Conservation (phyloP, 2,113 vertebrate genomes). For the Strigops habroptila region DNA sequence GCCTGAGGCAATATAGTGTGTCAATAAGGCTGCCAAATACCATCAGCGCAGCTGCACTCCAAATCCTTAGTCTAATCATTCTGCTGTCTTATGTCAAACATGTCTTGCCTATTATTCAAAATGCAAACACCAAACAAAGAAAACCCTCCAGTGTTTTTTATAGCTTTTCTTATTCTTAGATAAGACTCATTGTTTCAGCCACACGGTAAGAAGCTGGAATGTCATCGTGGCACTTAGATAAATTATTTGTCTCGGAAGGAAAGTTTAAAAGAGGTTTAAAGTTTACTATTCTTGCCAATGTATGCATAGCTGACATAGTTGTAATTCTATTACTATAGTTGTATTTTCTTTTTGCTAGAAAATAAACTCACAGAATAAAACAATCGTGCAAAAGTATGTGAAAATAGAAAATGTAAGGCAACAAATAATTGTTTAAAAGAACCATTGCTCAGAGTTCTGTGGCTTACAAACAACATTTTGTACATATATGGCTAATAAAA, state of each 20-base stretch:
- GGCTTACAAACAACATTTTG: not conserved
- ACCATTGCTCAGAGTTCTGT: not conserved
- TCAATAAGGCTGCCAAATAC: conserved; percentile 59
- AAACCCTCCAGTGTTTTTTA: conserved; percentile 25
- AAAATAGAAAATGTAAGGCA: not conserved
- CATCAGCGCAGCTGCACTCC: conserved; percentile 30
- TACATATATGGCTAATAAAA: not conserved
- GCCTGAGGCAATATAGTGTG: conserved; percentile 44
- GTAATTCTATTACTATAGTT: not conserved
- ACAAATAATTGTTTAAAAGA: not conserved
- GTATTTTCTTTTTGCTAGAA: not conserved
- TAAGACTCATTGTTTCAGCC: not conserved
- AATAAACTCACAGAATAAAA: not conserved
- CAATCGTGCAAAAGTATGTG: not conserved
- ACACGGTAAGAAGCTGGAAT: not conserved
- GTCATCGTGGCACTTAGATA: not conserved
- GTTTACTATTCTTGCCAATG: not conserved
- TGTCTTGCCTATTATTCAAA: conserved; percentile 48
- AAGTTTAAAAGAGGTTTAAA: not conserved
- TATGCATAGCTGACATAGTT: not conserved
- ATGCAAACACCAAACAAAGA: conserved; percentile 4
- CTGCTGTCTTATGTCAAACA: conserved; percentile 48
- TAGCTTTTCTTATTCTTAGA: conserved; percentile 9
- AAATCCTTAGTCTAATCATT: conserved; percentile 40
- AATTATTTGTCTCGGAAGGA: not conserved